Conservation (phyloP, 2,113 vertebrate species). For the Asarcornis scutulata region DNA sequence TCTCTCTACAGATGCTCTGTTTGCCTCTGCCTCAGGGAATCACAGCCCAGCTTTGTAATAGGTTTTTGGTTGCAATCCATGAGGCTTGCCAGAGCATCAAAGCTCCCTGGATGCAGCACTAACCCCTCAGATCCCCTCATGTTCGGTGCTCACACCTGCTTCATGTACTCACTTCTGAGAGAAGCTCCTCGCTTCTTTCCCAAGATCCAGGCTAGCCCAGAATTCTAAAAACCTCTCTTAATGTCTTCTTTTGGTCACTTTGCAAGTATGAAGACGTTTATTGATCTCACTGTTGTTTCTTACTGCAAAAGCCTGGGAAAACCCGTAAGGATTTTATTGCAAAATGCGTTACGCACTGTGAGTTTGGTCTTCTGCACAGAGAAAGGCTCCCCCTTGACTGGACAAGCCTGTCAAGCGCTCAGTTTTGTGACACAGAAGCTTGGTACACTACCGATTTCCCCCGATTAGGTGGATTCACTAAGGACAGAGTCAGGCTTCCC, state of each 20-base stretch:
- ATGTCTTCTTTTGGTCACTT: not conserved
- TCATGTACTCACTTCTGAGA: not conserved
- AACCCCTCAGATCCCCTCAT: not conserved
- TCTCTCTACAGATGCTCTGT: not conserved
- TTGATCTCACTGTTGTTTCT: not conserved
- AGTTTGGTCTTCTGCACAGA: not conserved
- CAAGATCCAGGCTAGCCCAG: not conserved
- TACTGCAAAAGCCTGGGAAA: not conserved
- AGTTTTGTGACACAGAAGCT: not conserved
- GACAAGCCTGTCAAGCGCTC: not conserved
- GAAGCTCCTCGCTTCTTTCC: not conserved
- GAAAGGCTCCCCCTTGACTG: not conserved
- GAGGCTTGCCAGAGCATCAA: not conserved
- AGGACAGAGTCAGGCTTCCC: not conserved
- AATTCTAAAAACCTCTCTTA: not conserved
- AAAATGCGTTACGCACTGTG: not conserved
- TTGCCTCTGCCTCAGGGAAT: not conserved
- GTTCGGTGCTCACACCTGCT: not conserved
- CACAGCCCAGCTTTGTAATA: not conserved
- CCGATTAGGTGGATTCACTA: not conserved
- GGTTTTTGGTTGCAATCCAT: not conserved
- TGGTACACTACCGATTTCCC: not conserved
- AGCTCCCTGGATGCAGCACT: not conserved
- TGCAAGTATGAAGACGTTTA: not conserved
- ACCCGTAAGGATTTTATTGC: not conserved